phyloP scores from a whole-genome alignment of 1,140 invertebrate genomes.

The Agraylea sexmaculata region DNA sequence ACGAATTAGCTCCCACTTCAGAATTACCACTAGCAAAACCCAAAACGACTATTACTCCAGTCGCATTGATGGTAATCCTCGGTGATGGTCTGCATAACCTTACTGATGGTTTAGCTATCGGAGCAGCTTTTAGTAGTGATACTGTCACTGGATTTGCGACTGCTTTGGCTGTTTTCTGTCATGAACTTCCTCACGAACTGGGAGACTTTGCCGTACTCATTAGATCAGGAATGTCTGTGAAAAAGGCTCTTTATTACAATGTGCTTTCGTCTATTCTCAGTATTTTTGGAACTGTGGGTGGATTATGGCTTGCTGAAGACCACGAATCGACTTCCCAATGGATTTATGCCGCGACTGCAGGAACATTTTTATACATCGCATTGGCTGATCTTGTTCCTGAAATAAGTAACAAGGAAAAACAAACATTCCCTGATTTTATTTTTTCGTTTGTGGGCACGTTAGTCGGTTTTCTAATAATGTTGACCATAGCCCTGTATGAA shows the following conservation, averaged over 20 bases:
- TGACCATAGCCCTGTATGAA: conserved; percentile 63
- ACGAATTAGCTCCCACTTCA: conserved; percentile 45
- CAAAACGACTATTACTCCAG: conserved; percentile 42
- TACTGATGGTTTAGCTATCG: conserved; percentile 69
- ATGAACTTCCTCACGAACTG: conserved; percentile 72
- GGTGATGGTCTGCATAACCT: conserved; percentile 73
- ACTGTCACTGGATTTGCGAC: conserved; percentile 64
- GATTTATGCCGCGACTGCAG: conserved; percentile 70
- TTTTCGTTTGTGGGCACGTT: conserved; percentile 52
- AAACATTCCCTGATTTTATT: conserved; percentile 31
- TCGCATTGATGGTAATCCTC: conserved; percentile 67
- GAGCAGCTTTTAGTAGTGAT: conserved; percentile 61
- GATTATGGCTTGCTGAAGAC: conserved; percentile 55
- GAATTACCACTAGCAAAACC: conserved; percentile 37
- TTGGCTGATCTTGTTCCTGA: conserved; percentile 63
- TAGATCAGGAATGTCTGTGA: conserved; percentile 59
- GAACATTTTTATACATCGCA: conserved; percentile 73
- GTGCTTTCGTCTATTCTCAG: conserved; percentile 61
- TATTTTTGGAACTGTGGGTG: conserved; percentile 61
- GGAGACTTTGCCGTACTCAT: conserved; percentile 74
- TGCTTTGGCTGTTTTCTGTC: conserved; percentile 66
- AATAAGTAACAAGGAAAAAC: conserved; percentile 39
- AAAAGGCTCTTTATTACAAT: conserved; percentile 60
- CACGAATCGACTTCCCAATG: conserved; percentile 52
- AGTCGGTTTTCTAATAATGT: conserved; percentile 58